A percentile compares a stretch with the other conserved stretches of the same genome.
Conservation (phyloP, 2,797 vertebrate species). For the Hapalemur alaotrensis region DNA sequence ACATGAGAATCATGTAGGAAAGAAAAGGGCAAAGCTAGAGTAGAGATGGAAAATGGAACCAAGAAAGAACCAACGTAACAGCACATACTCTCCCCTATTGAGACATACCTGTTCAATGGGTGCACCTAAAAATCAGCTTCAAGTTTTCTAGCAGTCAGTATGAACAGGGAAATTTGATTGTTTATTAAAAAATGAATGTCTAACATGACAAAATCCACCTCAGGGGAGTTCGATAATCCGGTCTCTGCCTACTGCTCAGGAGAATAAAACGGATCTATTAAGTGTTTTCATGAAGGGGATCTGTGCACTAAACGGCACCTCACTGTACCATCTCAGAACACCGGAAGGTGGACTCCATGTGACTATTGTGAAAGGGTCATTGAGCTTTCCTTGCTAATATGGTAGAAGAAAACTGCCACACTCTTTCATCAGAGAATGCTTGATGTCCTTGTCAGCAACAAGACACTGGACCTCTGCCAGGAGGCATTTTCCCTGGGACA, state of each 20-base stretch:
- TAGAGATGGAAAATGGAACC: background rate
- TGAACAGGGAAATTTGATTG: background rate
- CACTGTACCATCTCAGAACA: background rate
- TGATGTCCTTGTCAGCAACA: background rate
- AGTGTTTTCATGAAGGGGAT: background rate
- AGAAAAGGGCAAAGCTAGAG: background rate
- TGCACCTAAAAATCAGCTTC: background rate
- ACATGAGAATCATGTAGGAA: background rate
- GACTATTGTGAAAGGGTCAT: background rate
- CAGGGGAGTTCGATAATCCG: background rate
- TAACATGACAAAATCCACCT: background rate
- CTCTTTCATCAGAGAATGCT: background rate
- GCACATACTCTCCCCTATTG: accelerated
- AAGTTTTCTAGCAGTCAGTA: background rate
- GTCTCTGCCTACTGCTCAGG: background rate
- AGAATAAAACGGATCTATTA: accelerated
- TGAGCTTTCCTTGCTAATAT: background rate
- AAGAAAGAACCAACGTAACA: background rate
- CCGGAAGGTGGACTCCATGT: accelerated
- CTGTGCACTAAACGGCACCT: background rate
- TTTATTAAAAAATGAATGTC: background rate
- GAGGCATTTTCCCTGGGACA: background rate
- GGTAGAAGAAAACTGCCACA: background rate
- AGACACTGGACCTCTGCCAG: background rate
- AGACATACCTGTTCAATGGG: accelerated